Evolutionary conservation across 2,888 invertebrate genomes (phyloP).

Genomic region (Ormyrus thymus): DNA sequence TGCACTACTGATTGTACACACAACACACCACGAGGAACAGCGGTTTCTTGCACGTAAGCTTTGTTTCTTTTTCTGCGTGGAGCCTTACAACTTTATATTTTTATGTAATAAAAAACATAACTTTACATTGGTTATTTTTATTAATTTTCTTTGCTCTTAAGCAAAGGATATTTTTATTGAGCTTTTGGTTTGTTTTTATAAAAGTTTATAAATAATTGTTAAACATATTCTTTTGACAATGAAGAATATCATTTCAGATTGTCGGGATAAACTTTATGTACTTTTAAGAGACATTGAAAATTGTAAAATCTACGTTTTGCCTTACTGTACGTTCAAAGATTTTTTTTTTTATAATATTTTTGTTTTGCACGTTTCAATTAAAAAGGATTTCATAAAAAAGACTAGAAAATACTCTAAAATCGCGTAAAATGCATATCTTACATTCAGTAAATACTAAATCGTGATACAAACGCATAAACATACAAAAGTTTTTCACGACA

Average conservation of each 20-base stretch:
- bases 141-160: neutral
- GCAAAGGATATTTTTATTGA: neutral
- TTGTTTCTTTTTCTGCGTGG: too few relatives aligned
- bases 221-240: neutral
- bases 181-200: neutral
- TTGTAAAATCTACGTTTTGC: neutral
- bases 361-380: neutral
- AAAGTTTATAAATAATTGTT: neutral
- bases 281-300: neutral
- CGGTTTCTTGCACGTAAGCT: too few relatives aligned
- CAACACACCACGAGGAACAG: too few relatives aligned
- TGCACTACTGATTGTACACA: too few relatives aligned
- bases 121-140: neutral
- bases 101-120: constrained; percentile 18
- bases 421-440: neutral
- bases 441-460: neutral
- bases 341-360: constrained; percentile 14
- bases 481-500: constrained; percentile 20
- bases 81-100: neutral
- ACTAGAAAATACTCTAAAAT: neutral
- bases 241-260: constrained; percentile 1
- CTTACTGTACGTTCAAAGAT: neutral
- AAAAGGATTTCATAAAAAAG: neutral
- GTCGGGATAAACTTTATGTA: constrained; percentile 7
- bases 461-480: constrained; percentile 1